phyloP scores from a whole-genome alignment of 2,113 vertebrate genomes.

The Dipodomys spectabilis region DNA sequence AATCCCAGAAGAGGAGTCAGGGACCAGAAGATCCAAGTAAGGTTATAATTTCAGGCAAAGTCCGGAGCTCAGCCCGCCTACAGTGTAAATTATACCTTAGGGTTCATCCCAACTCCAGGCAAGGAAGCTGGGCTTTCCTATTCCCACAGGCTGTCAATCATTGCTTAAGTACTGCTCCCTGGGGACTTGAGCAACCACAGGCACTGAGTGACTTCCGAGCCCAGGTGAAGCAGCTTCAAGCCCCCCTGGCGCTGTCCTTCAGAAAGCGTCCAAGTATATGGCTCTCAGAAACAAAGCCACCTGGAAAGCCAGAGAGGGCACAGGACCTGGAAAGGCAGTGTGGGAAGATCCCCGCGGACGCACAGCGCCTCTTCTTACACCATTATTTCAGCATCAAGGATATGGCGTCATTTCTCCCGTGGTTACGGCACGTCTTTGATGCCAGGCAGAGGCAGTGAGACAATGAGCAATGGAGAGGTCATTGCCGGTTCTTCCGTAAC shows the following conservation, averaged over 20 bases:
- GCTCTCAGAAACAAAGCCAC: not conserved
- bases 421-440: not conserved
- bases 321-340: not conserved
- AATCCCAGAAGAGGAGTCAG: conserved; percentile 1
- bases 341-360: not conserved
- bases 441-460: not conserved
- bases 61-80: conserved; percentile 48
- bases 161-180: not conserved
- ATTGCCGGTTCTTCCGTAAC: not conserved
- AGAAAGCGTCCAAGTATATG: rapidly evolving
- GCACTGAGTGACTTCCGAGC: not conserved
- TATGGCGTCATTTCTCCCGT: not conserved
- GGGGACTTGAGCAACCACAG: not conserved
- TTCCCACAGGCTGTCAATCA: not conserved
- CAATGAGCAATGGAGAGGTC: not conserved
- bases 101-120: conserved; percentile 8
- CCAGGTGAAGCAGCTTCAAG: not conserved
- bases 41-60: conserved; percentile 60
- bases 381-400: not conserved
- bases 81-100: conserved; percentile 57
- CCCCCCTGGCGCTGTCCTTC: not conserved
- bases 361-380: not conserved
- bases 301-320: not conserved
- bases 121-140: not conserved
- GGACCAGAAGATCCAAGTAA: conserved; percentile 37